A percentile compares a stretch with the other conserved stretches of the same genome.
phyloP scores from a whole-genome alignment of 2,797 vertebrate species.

The Leptodactylus fallax region DNA sequence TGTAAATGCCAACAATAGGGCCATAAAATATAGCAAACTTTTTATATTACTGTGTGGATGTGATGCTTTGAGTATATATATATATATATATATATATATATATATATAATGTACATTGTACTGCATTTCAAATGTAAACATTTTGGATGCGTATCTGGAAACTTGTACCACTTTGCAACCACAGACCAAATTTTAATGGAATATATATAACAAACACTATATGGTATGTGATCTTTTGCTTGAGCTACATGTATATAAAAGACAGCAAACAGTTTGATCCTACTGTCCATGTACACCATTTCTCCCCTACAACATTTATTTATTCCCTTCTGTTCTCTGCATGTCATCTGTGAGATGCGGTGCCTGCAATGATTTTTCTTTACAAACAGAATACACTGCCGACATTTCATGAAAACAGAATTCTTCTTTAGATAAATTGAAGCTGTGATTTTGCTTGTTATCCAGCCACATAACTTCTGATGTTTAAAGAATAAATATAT shows the following conservation, averaged over 20 bases:
- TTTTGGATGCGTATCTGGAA: no score
- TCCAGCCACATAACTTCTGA: slow-evolving; percentile 5
- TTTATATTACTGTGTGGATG: no score
- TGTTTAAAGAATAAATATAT: neutral
- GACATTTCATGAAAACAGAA: neutral
- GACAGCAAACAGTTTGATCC: neutral
- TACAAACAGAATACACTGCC: neutral
- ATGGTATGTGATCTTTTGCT: neutral
- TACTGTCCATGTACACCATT: neutral
- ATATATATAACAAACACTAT: no score
- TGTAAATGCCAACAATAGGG: no score
- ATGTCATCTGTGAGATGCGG: neutral
- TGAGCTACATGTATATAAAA: neutral
- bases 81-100: no score
- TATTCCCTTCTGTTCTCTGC: slow-evolving; percentile 10
- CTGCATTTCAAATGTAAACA: no score
- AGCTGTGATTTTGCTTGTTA: slow-evolving; percentile 1
- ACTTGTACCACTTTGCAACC: no score
- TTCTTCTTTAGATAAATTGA: neutral
- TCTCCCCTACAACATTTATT: neutral
- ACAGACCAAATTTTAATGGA: no score
- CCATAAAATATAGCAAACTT: no score
- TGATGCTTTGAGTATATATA: no score
- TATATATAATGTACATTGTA: no score
- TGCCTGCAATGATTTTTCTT: neutral